phyloP scores from a whole-genome alignment of 2,113 vertebrate genomes.

The Istiophorus platypterus region DNA sequence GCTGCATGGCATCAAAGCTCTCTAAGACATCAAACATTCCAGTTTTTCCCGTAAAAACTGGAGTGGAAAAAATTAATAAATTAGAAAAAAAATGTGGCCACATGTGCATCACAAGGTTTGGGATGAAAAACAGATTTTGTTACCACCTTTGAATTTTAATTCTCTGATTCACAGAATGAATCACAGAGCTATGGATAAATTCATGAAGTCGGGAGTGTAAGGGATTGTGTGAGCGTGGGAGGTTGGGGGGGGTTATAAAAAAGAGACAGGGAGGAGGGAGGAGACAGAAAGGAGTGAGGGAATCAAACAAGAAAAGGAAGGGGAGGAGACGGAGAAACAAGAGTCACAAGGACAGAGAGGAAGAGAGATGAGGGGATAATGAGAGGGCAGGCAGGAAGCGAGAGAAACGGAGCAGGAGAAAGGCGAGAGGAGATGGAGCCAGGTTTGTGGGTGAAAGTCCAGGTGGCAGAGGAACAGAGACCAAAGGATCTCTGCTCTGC shows the following conservation, averaged over 20 bases:
- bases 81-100: constrained; percentile 26
- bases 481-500: constrained; percentile 59
- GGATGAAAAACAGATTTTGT: constrained; percentile 71
- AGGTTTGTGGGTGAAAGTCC: constrained; percentile 62
- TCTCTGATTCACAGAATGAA: constrained; percentile 69
- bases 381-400: constrained; percentile 62
- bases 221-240: constrained; percentile 17
- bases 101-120: constrained; percentile 59
- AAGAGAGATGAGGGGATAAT: constrained; percentile 56
- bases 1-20: constrained; percentile 68
- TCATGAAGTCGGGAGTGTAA: constrained; percentile 30
- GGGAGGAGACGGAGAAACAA: constrained; percentile 47
- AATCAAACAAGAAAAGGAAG: constrained; percentile 42
- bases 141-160: constrained; percentile 71
- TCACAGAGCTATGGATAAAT: constrained; percentile 45
- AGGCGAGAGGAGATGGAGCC: constrained; percentile 38
- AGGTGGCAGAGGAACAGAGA: constrained; percentile 72
- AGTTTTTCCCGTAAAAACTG: constrained; percentile 57
- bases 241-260: constrained; percentile 2
- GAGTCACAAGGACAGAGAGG: constrained; percentile 39
- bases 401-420: constrained; percentile 41
- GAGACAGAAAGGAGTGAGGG: constrained; percentile 15
- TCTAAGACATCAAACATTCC: constrained; percentile 70
- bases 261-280: constrained; percentile 1
- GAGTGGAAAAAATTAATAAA: constrained; percentile 47